Evolutionary conservation across 2,113 vertebrate genomes (phyloP), one percentile per base, ranked within the genome.

Genomic region (Struthio camelus): DNA sequence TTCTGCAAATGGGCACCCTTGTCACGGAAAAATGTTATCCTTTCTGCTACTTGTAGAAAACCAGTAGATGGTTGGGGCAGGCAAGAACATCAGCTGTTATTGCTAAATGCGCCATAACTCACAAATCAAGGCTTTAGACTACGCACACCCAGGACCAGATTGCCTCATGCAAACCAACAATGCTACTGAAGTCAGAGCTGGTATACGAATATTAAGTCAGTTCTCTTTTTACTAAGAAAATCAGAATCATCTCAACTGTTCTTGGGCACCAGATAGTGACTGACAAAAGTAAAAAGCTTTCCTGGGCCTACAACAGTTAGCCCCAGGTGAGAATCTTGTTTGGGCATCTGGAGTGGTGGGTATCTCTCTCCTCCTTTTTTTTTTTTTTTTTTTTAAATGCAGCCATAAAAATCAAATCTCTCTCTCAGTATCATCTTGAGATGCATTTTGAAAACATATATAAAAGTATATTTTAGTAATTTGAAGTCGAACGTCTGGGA

Each of bases 121-220:
- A 1, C n/a, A 58, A 20, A 24, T 51, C 25, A 46, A 27, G 58
- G 61, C 73, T 30, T 67, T 42, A 42, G 46, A 62, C 16, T 12
- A 34, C 71, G 46, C 0, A 0, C 56, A 73, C 17, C 7, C 15
- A 50, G 62, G 34, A 85, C 48, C 3, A 7, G 2, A 28, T 12
- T 85, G 58, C 11, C 0, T 54, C 51, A 67, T 8, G 2, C 22
- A 84, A 36, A 38, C 12, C 65, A 19, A 1, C 59, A 87, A 69
- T 30, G 72, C 4, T 64, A 34, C 66, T 50, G 24, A 46, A 20
- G 8, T 28, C 59, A 88, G 38, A 59, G 40, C 32, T 59, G 23
- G 46, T 16, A 24, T 34, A 23, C 42, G 22, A 30, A 48, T 28
- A 14, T 13, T 67, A 80, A 71, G 53, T 75, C 27, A 76, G 20